phyloP scores from a whole-genome alignment of 1,140 invertebrate genomes.

The Sitophilus oryzae region DNA sequence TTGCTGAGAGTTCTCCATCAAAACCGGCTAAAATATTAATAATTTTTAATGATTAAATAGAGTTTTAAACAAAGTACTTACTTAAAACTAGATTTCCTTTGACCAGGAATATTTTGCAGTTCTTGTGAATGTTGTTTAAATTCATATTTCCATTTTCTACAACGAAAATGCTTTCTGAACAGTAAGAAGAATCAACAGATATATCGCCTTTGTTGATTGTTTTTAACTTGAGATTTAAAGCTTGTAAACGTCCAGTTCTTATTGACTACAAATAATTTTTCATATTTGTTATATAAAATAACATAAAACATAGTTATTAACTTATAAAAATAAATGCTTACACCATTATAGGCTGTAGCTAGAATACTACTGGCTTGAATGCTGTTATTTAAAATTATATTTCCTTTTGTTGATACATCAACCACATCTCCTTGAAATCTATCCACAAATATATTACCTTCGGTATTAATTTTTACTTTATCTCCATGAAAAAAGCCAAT shows the following conservation, averaged over 20 bases:
- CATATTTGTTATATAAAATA: constrained; percentile 2
- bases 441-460: constrained; percentile 28
- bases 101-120: constrained; percentile 25
- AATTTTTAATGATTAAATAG: not conserved
- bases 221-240: constrained; percentile 17
- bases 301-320: not conserved
- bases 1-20: constrained; percentile 27
- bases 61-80: constrained; percentile 14
- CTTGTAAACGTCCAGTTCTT: constrained; percentile 26
- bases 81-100: constrained; percentile 27
- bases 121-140: constrained; percentile 32
- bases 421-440: constrained; percentile 32
- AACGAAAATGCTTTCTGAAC: constrained; percentile 26
- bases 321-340: constrained; percentile 15
- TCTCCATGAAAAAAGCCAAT: constrained; percentile 29
- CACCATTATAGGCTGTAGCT: constrained; percentile 23
- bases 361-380: constrained; percentile 26
- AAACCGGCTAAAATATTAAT: constrained; percentile 29
- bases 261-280: constrained; percentile 31
- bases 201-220: constrained; percentile 27
- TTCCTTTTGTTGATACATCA: constrained; percentile 21
- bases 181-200: constrained; percentile 29
- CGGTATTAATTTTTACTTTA: constrained; percentile 21
- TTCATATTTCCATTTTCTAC: constrained; percentile 25
- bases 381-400: constrained; percentile 29